phyloP scores from a whole-genome alignment of 2,797 vertebrate species.

The Sphenopsis melanotis region DNA sequence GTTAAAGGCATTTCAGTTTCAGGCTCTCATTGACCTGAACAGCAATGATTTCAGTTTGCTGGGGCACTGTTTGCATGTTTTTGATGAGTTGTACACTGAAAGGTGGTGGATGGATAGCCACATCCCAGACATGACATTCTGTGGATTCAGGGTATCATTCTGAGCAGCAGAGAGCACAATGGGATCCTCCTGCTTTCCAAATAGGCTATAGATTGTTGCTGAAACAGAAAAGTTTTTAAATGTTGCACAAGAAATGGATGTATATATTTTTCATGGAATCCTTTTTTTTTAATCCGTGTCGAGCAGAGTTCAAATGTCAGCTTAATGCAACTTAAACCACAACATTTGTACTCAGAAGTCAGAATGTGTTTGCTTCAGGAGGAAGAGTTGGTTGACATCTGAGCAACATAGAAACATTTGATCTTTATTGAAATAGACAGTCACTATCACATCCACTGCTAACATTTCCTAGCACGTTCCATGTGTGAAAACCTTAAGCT shows the following conservation, averaged over 20 bases:
- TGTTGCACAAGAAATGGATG: background rate
- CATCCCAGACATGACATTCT: background rate
- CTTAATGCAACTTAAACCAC: background rate
- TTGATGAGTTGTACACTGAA: background rate
- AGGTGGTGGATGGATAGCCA: background rate
- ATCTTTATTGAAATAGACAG: conserved; percentile 22
- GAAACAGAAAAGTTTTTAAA: background rate
- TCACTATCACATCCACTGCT: background rate
- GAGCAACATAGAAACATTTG: background rate
- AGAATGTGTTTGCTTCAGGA: background rate
- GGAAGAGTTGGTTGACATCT: background rate
- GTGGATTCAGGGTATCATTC: background rate
- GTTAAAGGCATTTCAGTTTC: background rate
- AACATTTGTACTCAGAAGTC: background rate
- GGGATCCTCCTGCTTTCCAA: background rate
- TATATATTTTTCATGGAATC: background rate
- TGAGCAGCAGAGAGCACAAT: background rate
- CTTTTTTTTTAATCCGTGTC: background rate
- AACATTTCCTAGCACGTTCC: background rate
- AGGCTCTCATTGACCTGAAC: background rate
- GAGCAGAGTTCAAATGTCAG: background rate
- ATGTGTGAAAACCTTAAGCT: conserved; percentile 13
- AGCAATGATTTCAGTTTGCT: background rate
- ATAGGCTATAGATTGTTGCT: background rate
- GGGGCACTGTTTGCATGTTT: background rate